These are phyloP conservation scores for Melanaphis sacchari DNA, from an alignment of 1,140 invertebrate species.

Conservation along the genomic window DNA sequence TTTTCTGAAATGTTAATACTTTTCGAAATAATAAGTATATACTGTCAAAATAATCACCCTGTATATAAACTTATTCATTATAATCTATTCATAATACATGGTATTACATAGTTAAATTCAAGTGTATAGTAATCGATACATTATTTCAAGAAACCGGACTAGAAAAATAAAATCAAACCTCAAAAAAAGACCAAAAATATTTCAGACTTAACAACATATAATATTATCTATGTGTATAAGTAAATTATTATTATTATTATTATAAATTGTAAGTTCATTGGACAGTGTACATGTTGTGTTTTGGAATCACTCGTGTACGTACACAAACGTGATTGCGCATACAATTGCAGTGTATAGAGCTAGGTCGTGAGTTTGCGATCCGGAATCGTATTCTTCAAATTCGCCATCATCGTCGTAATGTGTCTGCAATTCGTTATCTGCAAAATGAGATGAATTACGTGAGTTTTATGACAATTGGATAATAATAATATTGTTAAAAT, in stretches of 20 bases:
- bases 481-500: neutral
- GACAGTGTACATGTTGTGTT: neutral
- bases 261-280: neutral
- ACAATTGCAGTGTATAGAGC: neutral
- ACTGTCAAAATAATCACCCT: neutral
- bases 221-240: neutral
- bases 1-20: neutral
- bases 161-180: neutral
- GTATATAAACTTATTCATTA: neutral
- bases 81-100: neutral
- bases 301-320: neutral
- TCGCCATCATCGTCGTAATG: neutral
- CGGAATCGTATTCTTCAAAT: conserved; percentile 18
- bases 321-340: neutral
- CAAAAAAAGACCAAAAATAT: neutral
- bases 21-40: neutral
- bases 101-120: neutral
- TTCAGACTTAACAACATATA: neutral
- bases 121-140: neutral
- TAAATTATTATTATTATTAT: neutral
- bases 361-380: neutral
- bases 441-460: neutral
- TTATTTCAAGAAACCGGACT: neutral
- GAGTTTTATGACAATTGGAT: neutral
- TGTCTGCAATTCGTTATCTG: neutral